Evolutionary conservation across 1,140 invertebrate species (phyloP).

Genomic region (Andrena cerasifolii): DNA sequence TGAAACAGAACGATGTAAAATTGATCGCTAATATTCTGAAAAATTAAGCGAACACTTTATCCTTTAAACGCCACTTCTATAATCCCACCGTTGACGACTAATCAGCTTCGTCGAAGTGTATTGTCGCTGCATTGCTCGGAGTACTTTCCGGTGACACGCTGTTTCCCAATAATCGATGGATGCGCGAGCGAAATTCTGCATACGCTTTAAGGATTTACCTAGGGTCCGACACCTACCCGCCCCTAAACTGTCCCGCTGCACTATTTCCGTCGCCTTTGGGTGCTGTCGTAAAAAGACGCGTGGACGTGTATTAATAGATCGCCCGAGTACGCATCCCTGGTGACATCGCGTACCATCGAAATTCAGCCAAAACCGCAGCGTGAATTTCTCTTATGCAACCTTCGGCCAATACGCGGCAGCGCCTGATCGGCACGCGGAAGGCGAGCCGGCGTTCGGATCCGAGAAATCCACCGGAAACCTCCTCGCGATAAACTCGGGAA

Average conservation of each 20-base stretch:
- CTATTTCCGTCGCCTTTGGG: conserved; percentile 69
- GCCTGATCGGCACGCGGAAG: conserved; percentile 3
- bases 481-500: no score
- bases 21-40: no score
- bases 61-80: no score
- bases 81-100: no score
- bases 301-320: conserved; percentile 66
- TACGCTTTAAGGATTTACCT: conserved; percentile 34
- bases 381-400: conserved; percentile 58
- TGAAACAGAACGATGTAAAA: no score
- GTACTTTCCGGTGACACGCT: no score
- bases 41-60: no score
- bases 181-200: neutral
- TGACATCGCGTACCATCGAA: conserved; percentile 62
- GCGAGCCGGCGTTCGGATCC: conserved; percentile 18
- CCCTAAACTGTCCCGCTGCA: conserved; percentile 61
- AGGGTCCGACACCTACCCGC: conserved; percentile 39
- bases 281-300: conserved; percentile 62
- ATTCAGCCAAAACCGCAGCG: conserved; percentile 54
- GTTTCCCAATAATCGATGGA: conserved; percentile 12
- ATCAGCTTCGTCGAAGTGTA: no score
- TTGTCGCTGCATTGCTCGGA: no score
- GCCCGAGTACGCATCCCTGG: conserved; percentile 54
- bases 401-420: conserved; percentile 20
- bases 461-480: neutral